phyloP scores from a whole-genome alignment of 2,888 invertebrate genomes.

The Empis stercorea region DNA sequence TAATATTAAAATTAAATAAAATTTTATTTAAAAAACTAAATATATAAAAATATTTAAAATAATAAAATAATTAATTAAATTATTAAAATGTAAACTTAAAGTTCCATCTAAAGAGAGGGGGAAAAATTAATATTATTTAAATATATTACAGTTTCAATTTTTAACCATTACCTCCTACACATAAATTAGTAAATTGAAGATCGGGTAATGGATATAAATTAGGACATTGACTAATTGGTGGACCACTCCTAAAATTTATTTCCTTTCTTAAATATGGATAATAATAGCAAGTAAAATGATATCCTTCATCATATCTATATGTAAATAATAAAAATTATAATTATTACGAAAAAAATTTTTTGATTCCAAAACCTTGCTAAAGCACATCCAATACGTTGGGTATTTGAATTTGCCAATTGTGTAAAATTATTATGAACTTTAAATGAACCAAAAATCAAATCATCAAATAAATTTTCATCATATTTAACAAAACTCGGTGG shows the following conservation, averaged over 20 bases:
- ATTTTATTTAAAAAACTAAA: background rate
- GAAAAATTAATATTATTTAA: background rate
- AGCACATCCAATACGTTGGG: constrained; percentile 13
- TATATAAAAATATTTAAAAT: background rate
- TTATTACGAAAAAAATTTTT: no score
- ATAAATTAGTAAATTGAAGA: constrained; percentile 11
- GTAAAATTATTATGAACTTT: constrained; percentile 15
- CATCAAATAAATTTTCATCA: no score
- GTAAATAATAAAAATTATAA: no score
- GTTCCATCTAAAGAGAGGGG: background rate
- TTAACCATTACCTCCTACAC: constrained; percentile 7
- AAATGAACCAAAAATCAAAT: constrained; percentile 7
- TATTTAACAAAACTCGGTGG: no score
- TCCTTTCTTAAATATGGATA: constrained; percentile 8
- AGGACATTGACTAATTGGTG: constrained; percentile 12
- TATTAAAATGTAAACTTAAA: background rate
- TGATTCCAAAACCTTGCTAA: constrained; percentile 12
- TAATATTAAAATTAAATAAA: background rate
- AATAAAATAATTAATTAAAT: background rate
- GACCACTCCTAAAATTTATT: constrained; percentile 9
- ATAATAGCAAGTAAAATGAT: constrained; percentile 14
- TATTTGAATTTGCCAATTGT: constrained; percentile 8
- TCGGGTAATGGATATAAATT: constrained; percentile 11
- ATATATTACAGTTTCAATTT: background rate
- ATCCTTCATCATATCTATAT: constrained; percentile 8